Conservation (phyloP, 2,888 invertebrate species). For the Scaptomyza caliginosa region DNA sequence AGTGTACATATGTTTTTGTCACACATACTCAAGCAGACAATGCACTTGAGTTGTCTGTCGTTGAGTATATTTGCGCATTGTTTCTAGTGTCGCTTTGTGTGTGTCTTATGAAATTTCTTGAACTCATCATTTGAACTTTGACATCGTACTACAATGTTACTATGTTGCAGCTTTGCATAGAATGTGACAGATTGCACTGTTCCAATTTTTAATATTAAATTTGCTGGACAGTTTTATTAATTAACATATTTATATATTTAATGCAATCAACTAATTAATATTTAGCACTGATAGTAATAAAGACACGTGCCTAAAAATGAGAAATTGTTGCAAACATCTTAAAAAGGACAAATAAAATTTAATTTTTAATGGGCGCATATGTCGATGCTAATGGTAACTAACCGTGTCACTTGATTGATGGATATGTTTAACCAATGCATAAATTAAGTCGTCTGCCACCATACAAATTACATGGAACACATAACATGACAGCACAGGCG, state of each 20-base stretch:
- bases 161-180: conserved; percentile 14
- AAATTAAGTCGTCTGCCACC: conserved; percentile 50
- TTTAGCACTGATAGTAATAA: no score
- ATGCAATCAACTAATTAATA: neutral
- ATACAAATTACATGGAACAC: conserved; percentile 63
- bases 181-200: no score
- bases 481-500: conserved; percentile 62
- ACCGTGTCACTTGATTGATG: conserved; percentile 57
- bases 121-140: conserved; percentile 76
- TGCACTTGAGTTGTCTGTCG: conserved; percentile 66
- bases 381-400: conserved; percentile 34
- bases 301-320: no score
- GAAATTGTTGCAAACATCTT: neutral
- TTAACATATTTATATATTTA: no score
- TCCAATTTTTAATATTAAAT: no score
- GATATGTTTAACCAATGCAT: conserved; percentile 51
- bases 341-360: neutral
- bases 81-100: conserved; percentile 64
- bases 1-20: conserved; percentile 1
- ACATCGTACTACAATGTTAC: conserved; percentile 35
- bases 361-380: no score
- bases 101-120: conserved; percentile 60
- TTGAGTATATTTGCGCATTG: conserved; percentile 75
- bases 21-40: conserved; percentile 37
- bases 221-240: no score